Conservation (phyloP, 92 coral and sea anemone genomes). For the Phenganax marumi region DNA sequence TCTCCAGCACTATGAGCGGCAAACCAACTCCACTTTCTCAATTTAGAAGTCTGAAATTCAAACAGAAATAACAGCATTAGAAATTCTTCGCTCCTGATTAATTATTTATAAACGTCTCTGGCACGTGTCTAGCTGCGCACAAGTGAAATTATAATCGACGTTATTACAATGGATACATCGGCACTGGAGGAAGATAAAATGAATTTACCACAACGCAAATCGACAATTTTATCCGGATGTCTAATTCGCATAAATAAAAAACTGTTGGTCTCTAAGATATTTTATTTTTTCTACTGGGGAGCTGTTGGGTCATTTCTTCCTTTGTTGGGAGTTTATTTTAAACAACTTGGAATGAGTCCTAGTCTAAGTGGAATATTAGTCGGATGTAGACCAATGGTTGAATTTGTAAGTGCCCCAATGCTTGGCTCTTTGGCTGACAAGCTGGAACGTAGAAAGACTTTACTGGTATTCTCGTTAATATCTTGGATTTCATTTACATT, state of each 20-base stretch:
- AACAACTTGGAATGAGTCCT: conserved; percentile 98
- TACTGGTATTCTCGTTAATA: conserved; percentile 79
- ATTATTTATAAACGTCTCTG: not conserved
- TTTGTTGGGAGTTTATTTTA: conserved; percentile 94
- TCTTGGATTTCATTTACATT: conserved; percentile 95
- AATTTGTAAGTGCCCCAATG: conserved; percentile 91
- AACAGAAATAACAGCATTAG: not conserved
- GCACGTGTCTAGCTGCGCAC: not conserved
- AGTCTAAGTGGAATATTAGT: conserved; percentile 91
- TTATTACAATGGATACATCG: conserved; percentile 18
- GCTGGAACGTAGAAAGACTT: conserved; percentile 75
- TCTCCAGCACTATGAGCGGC: too few species aligned
- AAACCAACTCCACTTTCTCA: too few species aligned
- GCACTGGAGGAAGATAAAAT: not conserved
- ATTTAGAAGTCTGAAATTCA: too few species aligned
- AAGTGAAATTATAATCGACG: not conserved
- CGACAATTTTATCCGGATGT: not conserved
- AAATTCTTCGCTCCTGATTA: not conserved
- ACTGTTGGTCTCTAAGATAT: conserved; percentile 83
- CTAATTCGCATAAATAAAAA: conserved; percentile 65
- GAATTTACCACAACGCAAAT: not conserved
- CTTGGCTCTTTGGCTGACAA: conserved; percentile 94
- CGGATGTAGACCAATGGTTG: conserved; percentile 99
- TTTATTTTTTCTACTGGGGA: conserved; percentile 99
- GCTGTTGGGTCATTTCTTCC: conserved; percentile 99